Base-by-base conservation (phyloP, 2,113 vertebrate genomes). In the Xerus inauris region DNA sequence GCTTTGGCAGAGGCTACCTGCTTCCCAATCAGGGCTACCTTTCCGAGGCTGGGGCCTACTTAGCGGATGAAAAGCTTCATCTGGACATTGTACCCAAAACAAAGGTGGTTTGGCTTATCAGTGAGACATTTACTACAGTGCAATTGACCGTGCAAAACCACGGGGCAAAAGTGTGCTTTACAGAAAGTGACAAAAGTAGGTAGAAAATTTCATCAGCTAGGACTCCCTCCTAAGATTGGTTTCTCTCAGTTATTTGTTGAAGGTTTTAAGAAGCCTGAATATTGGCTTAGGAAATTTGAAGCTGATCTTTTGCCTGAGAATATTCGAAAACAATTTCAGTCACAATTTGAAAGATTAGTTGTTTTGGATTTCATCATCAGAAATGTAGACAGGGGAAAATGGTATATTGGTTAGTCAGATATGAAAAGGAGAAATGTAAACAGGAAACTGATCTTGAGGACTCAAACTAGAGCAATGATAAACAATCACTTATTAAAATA, bases 181-280 rank as follows among this genome's bases (percentile, higher is more conserved):
- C 99, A 99, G 98, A 99, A 99, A 98, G 99, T 99, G 93, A 99
- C 99, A 93, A 99, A 99, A 98, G 99, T 99, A 89, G 99, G 99
- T 87, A 99, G 99, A 96, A 99, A 99, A 96, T 99, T 99, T 98
- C 99, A 99, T 98, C 98, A 99, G 94, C 99, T 99, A 85, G 99
- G 99, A 96, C 98, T 99, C 92, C 99, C 99, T 97, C 99, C 99
- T 35, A 99, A 99, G 99, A 99, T 99, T 97, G 99, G 99, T 95
- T 99, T 99, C 26, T 99, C 99, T 97, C 99, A 99, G 98, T 98
- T 99, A 45, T 99, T 99, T 97, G 99, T 99, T 97, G 99, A 99
- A 97, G 99, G 99, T 32, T 99, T 99, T 97, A 99, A 99, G 92
- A 99, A 99, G 97, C 99, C 99, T 35, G 99, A 99, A 96, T 98